Conservation (phyloP, 1,140 invertebrate genomes). For the Anagrus nilaparvatae region DNA sequence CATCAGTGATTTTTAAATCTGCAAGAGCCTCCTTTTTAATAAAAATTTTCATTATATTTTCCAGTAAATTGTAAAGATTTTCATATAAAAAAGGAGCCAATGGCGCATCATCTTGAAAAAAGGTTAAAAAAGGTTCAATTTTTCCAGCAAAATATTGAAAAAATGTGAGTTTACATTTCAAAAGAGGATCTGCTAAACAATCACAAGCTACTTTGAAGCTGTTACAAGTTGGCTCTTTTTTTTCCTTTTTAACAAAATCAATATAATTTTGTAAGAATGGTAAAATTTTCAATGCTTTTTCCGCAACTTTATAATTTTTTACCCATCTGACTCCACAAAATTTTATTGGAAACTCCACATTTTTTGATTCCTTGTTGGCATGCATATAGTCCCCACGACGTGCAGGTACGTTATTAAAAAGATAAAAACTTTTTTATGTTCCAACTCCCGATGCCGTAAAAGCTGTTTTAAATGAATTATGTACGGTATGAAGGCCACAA, state of each 20-base stretch:
- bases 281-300: slow-evolving; percentile 16
- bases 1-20: background rate
- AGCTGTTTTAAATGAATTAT: slow-evolving; percentile 21
- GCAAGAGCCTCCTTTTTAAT: slow-evolving; percentile 6
- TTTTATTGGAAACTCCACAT: slow-evolving; percentile 17
- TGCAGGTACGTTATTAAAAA: slow-evolving; percentile 17
- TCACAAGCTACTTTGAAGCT: slow-evolving; percentile 10
- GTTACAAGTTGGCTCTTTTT: slow-evolving; percentile 8
- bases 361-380: slow-evolving; percentile 13
- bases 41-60: slow-evolving; percentile 8
- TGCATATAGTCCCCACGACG: slow-evolving; percentile 12
- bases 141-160: slow-evolving; percentile 14
- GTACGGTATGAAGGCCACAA: slow-evolving; percentile 20
- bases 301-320: slow-evolving; percentile 18
- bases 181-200: slow-evolving; percentile 12
- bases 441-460: slow-evolving; percentile 18
- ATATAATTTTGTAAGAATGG: slow-evolving; percentile 11
- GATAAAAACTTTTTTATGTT: slow-evolving; percentile 17
- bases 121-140: slow-evolving; percentile 18
- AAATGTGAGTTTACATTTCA: slow-evolving; percentile 17
- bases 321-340: slow-evolving; percentile 22
- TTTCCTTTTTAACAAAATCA: slow-evolving; percentile 5
- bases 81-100: slow-evolving; percentile 16
- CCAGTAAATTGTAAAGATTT: slow-evolving; percentile 3
- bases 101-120: slow-evolving; percentile 15